Base-by-base conservation (phyloP, 2,888 invertebrate genomes). In the Stomorhina lunata region DNA sequence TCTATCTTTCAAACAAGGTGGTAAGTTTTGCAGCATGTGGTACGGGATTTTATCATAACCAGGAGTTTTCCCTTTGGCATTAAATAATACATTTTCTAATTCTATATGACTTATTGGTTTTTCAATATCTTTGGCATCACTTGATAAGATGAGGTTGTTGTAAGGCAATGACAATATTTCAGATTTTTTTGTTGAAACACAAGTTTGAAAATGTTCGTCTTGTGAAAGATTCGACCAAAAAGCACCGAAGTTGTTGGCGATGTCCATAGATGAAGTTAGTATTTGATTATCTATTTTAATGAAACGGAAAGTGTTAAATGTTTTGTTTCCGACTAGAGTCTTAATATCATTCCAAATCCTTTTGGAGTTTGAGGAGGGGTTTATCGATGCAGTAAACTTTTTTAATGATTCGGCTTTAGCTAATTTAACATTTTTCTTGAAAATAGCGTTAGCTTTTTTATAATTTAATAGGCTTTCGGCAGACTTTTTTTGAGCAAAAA, bases 391-490 rank as follows among this genome's bases (percentile, higher is more conserved):
- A 4, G 63, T 57, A 12, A 63, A 53, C 6, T 63, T 20, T 34
- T 25, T 7, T 9, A 73, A 40, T 12, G 34, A 22, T 32, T 2
- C 34, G 0, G 29, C 12, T 61, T 72, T 72, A 2, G 61, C 27
- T 17, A n/a, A 17, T 48, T 72, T 61, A 29, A 40, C 59, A 5
- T 61, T 15, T 32, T 40, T 72, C 37, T 61, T 72, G 34, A 72
- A 72, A 2, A 72, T 6, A 22, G 61, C 48, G 34, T 72, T 61
- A 12, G 37, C 61, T 72, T 59, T 72, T 34, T 72, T 72, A 40
- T 72, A 61, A n/a, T 27, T 22, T 10, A 61, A 29, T 34, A 61
- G 27, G 27, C 61, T 72, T 15, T 25, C 50, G 1, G 15, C 10
- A 7, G 37, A 17, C 4, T 4, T n/a, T n/a, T 32, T 32, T 29